Evolutionary conservation across 2,113 vertebrate species (phyloP), one percentile per base, ranked within the genome.

Genomic region (Orthochromis indermauri): DNA sequence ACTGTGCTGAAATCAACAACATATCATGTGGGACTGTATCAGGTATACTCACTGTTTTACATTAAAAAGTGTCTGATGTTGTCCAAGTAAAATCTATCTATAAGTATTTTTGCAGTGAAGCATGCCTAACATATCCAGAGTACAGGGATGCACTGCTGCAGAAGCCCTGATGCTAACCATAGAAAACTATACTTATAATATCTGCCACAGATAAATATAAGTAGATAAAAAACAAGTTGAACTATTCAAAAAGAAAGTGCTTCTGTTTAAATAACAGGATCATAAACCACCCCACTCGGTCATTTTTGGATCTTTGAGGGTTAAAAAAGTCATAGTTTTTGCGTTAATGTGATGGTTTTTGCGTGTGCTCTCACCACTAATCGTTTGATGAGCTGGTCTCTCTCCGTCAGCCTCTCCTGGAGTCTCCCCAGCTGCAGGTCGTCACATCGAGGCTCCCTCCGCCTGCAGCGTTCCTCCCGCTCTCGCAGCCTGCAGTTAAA

Each of bases 361-460:
- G 82, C 8, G 4, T 66, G 53, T 35, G 4, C 49, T 92, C 98
- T 97, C 94, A 99, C 98, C 96, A 96, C 94, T 76, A 99, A 93
- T 88, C 97, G 96, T 93, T 97, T 98, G 85, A 98, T 98, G 92
- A 97, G 95, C 85, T 97, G 97, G 88, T 99, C 98, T 92, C 97
- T 96, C 95, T 98, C 98, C 8, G 89, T 96, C 91, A 99, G 90
- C 88, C 96, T 97, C 89, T 97, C 97, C 96, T 98, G 97, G 82
- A 99, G 96, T 83, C 96, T 97, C 85, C 96, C 96, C 90, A 97
- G 95, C 88, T 98, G 97, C 68, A 96, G 86, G 81, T 98, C 98
- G 79, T 98, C 98, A 3, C 96, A 95, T 54, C 95, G 94, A 24
- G 97, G 96, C 24, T 96, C 97, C 63, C 94, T 93, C 80, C 97